Percentiles rank a stretch among this genome's conserved stretches.
These are phyloP conservation scores for Sebastiscus albofasciatus DNA, from an alignment of 2,797 vertebrate genomes.

Conservation along the genomic window DNA sequence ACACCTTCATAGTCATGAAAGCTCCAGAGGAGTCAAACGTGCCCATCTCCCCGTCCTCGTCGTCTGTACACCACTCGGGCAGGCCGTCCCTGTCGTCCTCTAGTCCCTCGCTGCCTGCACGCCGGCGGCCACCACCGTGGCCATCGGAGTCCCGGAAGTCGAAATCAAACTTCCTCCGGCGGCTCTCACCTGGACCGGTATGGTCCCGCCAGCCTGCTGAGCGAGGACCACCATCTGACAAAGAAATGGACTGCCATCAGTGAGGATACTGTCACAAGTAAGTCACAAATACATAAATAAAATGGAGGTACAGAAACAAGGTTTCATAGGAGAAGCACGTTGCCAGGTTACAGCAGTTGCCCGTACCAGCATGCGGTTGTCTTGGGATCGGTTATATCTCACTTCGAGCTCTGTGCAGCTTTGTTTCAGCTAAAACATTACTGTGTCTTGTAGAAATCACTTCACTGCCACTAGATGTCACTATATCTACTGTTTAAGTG, in stretches of 20 bases:
- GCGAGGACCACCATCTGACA: slow-evolving; percentile 86
- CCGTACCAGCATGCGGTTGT: neutral
- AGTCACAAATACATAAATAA: neutral
- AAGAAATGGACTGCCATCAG: neutral
- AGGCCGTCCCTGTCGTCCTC: slow-evolving; percentile 92
- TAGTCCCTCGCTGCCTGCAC: slow-evolving; percentile 85
- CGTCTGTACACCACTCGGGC: slow-evolving; percentile 94
- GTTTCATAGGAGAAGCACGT: neutral
- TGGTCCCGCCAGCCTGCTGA: slow-evolving; percentile 94
- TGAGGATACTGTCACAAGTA: neutral
- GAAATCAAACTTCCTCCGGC: slow-evolving; percentile 90
- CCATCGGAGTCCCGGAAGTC: slow-evolving; percentile 89
- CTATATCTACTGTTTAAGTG: neutral
- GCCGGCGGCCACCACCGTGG: slow-evolving; percentile 82
- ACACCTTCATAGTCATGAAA: slow-evolving; percentile 88
- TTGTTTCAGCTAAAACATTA: neutral
- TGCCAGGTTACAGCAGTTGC: neutral
- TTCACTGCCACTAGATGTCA: slow-evolving; percentile 57
- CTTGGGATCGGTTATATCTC: neutral
- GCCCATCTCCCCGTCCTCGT: slow-evolving; percentile 93
- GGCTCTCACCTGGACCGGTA: slow-evolving; percentile 78
- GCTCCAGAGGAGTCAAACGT: slow-evolving; percentile 94
- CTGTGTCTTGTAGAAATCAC: neutral
- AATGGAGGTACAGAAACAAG: neutral
- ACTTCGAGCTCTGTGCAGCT: neutral